Evolutionary conservation across 2,888 invertebrate species (phyloP).

Genomic region (Cloeon dipterum): DNA sequence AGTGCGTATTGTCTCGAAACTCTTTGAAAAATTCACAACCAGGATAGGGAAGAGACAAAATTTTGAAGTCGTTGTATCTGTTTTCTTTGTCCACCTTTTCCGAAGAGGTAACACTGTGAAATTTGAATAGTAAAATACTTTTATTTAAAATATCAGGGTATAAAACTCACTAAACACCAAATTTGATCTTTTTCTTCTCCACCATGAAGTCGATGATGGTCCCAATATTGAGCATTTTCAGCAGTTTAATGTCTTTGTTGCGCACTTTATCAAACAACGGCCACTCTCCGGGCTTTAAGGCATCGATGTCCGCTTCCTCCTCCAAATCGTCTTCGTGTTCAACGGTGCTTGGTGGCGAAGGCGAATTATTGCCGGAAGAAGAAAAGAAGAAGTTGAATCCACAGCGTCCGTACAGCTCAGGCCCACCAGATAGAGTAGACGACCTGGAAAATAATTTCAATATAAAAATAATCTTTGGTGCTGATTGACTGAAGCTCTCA

Average conservation of each 20-base stretch:
- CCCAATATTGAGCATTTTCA: slow-evolving; percentile 42
- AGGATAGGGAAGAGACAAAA: slow-evolving; percentile 55
- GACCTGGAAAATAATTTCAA: slow-evolving; percentile 25
- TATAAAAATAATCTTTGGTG: neutral
- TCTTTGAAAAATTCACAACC: slow-evolving; percentile 63
- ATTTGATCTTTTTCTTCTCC: slow-evolving; percentile 63
- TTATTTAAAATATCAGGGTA: neutral
- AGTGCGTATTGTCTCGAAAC: slow-evolving; percentile 45
- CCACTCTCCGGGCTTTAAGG: slow-evolving; percentile 20
- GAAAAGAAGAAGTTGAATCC: slow-evolving; percentile 33
- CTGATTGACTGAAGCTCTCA: slow-evolving; percentile 13
- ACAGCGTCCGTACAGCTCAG: slow-evolving; percentile 47
- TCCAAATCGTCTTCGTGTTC: slow-evolving; percentile 9
- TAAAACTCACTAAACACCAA: slow-evolving; percentile 44
- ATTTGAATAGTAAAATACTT: slow-evolving; percentile 8
- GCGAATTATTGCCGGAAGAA: slow-evolving; percentile 13
- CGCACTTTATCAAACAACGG: slow-evolving; percentile 36
- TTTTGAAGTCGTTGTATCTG: slow-evolving; percentile 44
- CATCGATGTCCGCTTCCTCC: slow-evolving; percentile 9
- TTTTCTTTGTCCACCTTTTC: slow-evolving; percentile 62
- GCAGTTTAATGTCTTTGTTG: slow-evolving; percentile 40
- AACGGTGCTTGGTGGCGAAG: slow-evolving; percentile 7
- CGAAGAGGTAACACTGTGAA: slow-evolving; percentile 48
- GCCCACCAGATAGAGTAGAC: slow-evolving; percentile 45
- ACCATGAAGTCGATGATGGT: slow-evolving; percentile 67